Conservation (phyloP, 2,797 vertebrate species). For the Chaetodon trifasciatus region DNA sequence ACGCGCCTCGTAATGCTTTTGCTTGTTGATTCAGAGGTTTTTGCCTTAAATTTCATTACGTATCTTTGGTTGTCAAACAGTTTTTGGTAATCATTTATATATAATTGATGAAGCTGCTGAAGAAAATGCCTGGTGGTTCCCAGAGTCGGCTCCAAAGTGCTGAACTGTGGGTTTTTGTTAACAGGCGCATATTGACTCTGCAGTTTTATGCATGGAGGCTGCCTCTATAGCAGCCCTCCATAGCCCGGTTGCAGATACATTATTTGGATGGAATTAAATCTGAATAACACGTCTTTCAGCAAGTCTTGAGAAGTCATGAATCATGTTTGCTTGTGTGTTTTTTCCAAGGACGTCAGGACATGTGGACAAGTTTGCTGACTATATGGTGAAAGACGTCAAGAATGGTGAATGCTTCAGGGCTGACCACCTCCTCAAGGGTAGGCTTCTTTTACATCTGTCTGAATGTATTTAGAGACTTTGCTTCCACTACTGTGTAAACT, state of each 20-base stretch:
- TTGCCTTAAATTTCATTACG: not conserved
- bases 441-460: not conserved
- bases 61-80: not conserved
- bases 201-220: constrained; percentile 81
- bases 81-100: not conserved
- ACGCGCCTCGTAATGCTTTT: constrained; percentile 46
- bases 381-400: constrained; percentile 99
- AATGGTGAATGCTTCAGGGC: constrained; percentile 98
- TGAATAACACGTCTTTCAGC: not conserved
- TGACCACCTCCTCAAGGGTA: constrained; percentile 98
- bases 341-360: constrained; percentile 94
- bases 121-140: constrained; percentile 80
- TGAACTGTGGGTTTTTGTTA: constrained; percentile 76
- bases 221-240: constrained; percentile 71
- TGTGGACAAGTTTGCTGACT: constrained; percentile 99
- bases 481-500: not conserved
- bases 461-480: not conserved
- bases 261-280: not conserved
- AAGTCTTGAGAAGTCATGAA: not conserved
- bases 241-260: constrained; percentile 86
- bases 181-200: constrained; percentile 81
- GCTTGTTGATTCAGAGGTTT: not conserved
- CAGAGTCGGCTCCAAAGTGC: constrained; percentile 72
- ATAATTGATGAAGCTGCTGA: not conserved
- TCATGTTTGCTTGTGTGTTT: constrained; percentile 27